These are phyloP conservation scores for Chlamydotis undulata DNA, from an alignment of 2,113 vertebrate genomes.

Conservation along the genomic window DNA sequence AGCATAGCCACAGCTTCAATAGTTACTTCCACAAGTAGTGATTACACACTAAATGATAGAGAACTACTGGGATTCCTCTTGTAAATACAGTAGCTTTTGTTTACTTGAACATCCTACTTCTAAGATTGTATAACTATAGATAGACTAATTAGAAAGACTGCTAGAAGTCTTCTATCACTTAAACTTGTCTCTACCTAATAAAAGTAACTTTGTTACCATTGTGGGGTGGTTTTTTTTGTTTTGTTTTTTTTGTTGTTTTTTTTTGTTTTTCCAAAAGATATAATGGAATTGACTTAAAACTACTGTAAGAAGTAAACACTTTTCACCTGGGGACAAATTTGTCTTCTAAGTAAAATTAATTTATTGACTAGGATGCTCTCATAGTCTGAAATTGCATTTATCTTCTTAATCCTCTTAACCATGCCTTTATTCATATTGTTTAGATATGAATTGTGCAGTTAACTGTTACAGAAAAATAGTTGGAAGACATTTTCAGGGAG, in stretches of 20 bases:
- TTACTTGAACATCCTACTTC: not conserved
- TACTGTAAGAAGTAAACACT: not conserved
- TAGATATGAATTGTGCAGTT: not conserved
- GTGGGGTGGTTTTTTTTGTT: not conserved
- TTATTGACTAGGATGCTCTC: not conserved
- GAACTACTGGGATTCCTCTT: not conserved
- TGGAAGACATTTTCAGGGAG: not conserved
- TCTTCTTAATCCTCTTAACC: conserved; percentile 23
- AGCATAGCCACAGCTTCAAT: not conserved
- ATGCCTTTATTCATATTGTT: not conserved
- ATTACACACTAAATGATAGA: not conserved
- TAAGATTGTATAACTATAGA: not conserved
- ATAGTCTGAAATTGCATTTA: not conserved
- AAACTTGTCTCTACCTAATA: not conserved
- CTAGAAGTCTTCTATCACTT: not conserved
- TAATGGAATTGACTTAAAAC: not conserved
- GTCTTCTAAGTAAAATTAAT: not conserved
- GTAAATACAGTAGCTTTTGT: not conserved
- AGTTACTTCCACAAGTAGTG: not conserved
- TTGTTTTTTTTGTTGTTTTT: too few relatives aligned
- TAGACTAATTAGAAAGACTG: not conserved
- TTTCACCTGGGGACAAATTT: not conserved
- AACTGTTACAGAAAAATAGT: not conserved
- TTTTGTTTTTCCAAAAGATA: not conserved
- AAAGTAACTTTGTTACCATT: not conserved